A percentile compares a stretch with the other conserved stretches of the same genome.
Conservation (phyloP, 1,140 invertebrate species). For the Drosophila virilis region DNA sequence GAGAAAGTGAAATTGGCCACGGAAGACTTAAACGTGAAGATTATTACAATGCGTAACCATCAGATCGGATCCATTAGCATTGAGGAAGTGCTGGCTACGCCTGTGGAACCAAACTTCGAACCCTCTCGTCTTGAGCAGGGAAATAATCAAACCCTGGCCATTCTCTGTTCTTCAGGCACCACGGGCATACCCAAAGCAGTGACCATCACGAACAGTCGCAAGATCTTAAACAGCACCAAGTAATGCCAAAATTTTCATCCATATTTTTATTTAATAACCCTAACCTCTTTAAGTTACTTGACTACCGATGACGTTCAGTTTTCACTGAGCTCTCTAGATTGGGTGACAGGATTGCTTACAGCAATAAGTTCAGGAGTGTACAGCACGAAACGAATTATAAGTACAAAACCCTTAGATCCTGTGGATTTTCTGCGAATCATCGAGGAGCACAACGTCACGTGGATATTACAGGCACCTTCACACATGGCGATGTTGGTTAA, state of each 20-base stretch:
- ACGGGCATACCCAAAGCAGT: conserved; percentile 92
- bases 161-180: conserved; percentile 88
- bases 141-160: conserved; percentile 70
- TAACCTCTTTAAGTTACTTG: conserved; percentile 17
- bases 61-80: conserved; percentile 35
- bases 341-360: conserved; percentile 45
- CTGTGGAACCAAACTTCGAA: conserved; percentile 24
- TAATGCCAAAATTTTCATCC: not conserved
- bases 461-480: conserved; percentile 32
- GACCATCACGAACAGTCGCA: conserved; percentile 87
- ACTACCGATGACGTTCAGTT: conserved; percentile 49
- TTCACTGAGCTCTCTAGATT: conserved; percentile 47
- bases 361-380: conserved; percentile 38
- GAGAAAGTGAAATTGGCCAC: conserved; percentile 43
- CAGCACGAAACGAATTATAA: conserved; percentile 50
- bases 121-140: conserved; percentile 44
- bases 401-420: conserved; percentile 42
- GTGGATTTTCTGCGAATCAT: conserved; percentile 19
- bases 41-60: conserved; percentile 56
- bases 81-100: conserved; percentile 40
- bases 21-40: conserved; percentile 17
- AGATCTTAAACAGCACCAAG: conserved; percentile 25
- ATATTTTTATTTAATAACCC: not conserved
- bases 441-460: conserved; percentile 47
- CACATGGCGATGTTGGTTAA: conserved; percentile 40